phyloP scores from a whole-genome alignment of 1,140 invertebrate species.

The Atta texana region DNA sequence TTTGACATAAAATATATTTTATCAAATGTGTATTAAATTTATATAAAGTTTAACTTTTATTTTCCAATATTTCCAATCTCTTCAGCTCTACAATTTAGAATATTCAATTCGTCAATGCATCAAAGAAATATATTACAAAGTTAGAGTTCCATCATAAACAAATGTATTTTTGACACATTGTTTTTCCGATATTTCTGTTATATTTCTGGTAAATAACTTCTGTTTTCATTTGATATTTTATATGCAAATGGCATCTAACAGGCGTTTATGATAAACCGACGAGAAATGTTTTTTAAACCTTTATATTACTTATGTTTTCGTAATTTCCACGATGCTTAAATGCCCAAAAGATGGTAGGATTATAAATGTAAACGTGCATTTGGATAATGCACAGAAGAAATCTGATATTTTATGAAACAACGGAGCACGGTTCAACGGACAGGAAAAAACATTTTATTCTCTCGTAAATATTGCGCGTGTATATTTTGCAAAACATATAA shows the following conservation, averaged over 20 bases:
- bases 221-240: constrained; percentile 38
- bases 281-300: constrained; percentile 30
- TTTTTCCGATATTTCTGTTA: constrained; percentile 9
- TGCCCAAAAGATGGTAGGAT: constrained; percentile 56
- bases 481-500: constrained; percentile 60
- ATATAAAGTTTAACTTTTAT: neutral
- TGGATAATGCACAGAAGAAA: constrained; percentile 56
- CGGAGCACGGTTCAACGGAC: constrained; percentile 39
- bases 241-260: constrained; percentile 27
- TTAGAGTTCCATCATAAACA: constrained; percentile 4
- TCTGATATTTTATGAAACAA: constrained; percentile 67
- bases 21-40: constrained; percentile 1
- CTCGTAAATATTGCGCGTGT: constrained; percentile 41
- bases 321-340: constrained; percentile 38
- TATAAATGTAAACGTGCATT: constrained; percentile 60
- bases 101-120: constrained; percentile 8
- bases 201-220: constrained; percentile 26
- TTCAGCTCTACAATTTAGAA: neutral
- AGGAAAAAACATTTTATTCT: constrained; percentile 64
- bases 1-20: constrained; percentile 17
- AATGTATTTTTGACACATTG: constrained; percentile 15
- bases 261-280: constrained; percentile 36
- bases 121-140: neutral
- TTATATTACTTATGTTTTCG: constrained; percentile 40
- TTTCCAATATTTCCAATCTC: neutral